Base-by-base conservation (phyloP, 2,888 invertebrate species). In the Sinhomidia bicolor region DNA sequence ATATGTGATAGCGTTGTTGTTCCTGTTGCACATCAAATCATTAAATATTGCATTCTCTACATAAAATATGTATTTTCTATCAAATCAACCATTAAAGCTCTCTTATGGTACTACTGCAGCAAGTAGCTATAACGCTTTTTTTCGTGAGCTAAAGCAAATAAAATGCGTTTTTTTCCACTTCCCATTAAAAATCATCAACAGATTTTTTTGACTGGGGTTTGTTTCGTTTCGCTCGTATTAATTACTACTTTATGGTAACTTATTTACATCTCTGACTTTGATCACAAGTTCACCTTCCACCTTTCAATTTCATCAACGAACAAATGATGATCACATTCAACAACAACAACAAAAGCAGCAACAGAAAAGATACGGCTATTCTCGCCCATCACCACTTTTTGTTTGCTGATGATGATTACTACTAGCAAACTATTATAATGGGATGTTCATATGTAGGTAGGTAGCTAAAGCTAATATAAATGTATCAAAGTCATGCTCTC, bases 261-360 rank as follows among this genome's bases (percentile, higher is more conserved):
- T n/a, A n/a, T n/a, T 68, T 71, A 68, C 83, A 83, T 83, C 83
- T 83, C 83, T 54, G 71, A 74, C 83, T 83, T 57, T 68, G 79
- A 79, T 60, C 79, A 83, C 71, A 57, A 71, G 74, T 74, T 83
- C 74, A 83, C 83, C 82, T 82, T 82, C 82, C 82, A 82, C 82
- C 83, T 83, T 83, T 74, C 74, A 57, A 41, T 83, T 83, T 83
- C 82, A 82, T 71, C 74, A 71, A 41, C 32, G 32, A 74, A 23
- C 71, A 47, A 74, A 44, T 41, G 23, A 83, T 57, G 23, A 83
- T 57, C 54, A 57, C 23, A 41, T n/a, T n/a, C 36, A 36, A 82
- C 51, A 47, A 26, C 78, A n/a, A n/a, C n/a, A n/a, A n/a, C n/a
- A n/a, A n/a, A n/a, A 78, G n/a, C 23, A 68, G 26, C n/a, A 78